Percentiles rank a stretch among this genome's conserved stretches.
Conservation (phyloP, 1,140 invertebrate species). For the Drosophila repleta region DNA sequence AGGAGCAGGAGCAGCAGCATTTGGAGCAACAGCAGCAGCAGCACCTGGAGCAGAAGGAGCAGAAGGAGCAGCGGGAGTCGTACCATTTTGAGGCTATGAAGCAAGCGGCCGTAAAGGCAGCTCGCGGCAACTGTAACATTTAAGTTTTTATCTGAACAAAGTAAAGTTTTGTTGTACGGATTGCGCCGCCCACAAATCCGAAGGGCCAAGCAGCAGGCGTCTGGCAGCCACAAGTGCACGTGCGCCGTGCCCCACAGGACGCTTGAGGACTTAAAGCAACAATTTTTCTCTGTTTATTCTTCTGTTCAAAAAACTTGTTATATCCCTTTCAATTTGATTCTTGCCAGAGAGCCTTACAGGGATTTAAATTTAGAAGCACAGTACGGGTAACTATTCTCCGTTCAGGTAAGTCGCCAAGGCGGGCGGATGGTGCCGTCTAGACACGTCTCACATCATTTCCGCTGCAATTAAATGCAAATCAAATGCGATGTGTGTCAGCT, state of each 20-base stretch:
- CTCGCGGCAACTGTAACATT: constrained; percentile 58
- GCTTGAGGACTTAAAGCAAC: constrained; percentile 30
- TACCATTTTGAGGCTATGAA: constrained; percentile 77
- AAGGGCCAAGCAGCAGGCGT: constrained; percentile 32
- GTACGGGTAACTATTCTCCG: constrained; percentile 26
- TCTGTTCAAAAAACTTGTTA: constrained; percentile 52
- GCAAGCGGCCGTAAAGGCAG: constrained; percentile 75
- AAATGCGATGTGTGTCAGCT: constrained; percentile 27
- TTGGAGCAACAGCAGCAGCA: background rate
- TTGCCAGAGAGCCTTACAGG: constrained; percentile 52
- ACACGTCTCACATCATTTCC: constrained; percentile 38
- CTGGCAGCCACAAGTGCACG: constrained; percentile 45
- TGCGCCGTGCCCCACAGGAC: constrained; percentile 24
- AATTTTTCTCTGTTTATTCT: constrained; percentile 33
- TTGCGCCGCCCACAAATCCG: constrained; percentile 37
- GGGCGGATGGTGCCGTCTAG: constrained; percentile 41
- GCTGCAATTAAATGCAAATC: constrained; percentile 57
- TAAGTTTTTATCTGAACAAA: constrained; percentile 77
- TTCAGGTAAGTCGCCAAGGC: constrained; percentile 50
- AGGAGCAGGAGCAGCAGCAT: no score
- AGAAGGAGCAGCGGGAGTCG: constrained; percentile 45
- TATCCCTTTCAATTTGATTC: constrained; percentile 71
- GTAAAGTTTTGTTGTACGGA: constrained; percentile 74
- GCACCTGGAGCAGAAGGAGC: no score
- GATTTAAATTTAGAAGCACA: constrained; percentile 61